These are phyloP conservation scores for Scelioninae gen. 2 DNA, from an alignment of 2,888 invertebrate species.

Conservation along the genomic window DNA sequence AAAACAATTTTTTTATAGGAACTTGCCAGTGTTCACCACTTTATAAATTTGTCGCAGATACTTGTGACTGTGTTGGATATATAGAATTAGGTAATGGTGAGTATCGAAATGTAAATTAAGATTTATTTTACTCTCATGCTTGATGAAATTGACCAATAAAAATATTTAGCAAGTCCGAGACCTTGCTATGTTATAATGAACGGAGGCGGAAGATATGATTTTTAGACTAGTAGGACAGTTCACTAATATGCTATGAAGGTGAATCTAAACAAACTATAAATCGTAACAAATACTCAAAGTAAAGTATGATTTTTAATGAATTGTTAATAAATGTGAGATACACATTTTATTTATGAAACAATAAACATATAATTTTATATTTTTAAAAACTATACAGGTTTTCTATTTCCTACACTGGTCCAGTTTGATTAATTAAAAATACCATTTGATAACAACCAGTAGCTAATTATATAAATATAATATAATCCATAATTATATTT, in stretches of 20 bases:
- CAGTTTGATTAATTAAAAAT: no score
- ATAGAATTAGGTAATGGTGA: conserved; percentile 46
- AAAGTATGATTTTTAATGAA: background rate
- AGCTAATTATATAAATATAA: no score
- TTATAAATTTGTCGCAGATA: conserved; percentile 66
- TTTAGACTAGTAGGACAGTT: conserved; percentile 35
- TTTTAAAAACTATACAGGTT: no score
- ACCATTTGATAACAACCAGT: no score
- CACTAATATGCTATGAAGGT: conserved; percentile 34
- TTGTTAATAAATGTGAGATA: no score
- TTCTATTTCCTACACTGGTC: no score
- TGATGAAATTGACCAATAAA: background rate
- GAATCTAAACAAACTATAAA: conserved; percentile 26
- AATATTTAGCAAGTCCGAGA: conserved; percentile 32
- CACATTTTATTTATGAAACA: no score
- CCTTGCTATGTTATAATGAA: conserved; percentile 33
- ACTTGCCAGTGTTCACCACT: conserved; percentile 67
- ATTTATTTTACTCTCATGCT: background rate
- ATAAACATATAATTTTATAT: background rate
- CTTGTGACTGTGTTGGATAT: conserved; percentile 56
- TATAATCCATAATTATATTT: no score
- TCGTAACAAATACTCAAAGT: background rate
- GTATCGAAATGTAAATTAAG: conserved; percentile 2
- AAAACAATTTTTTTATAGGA: conserved; percentile 60
- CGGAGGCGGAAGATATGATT: conserved; percentile 6